A percentile compares a stretch with the other conserved stretches of the same genome.
These are phyloP conservation scores for Pogonognathellus flavescens DNA, from an alignment of 1,140 invertebrate genomes.

Conservation along the genomic window DNA sequence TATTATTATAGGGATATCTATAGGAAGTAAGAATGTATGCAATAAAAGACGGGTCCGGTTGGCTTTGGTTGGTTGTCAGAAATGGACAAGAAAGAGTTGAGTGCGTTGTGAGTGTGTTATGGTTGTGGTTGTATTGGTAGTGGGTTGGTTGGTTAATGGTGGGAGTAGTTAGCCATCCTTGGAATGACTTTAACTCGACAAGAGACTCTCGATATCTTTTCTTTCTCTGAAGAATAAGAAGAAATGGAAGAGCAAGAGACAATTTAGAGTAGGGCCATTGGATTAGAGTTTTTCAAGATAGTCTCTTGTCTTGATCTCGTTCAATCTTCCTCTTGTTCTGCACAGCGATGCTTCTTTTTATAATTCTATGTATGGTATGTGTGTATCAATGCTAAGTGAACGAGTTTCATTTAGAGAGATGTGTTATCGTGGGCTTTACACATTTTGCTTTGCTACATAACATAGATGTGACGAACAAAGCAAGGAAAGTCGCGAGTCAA, in stretches of 20 bases:
- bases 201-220: neutral
- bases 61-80: slow-evolving; percentile 32
- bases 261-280: slow-evolving; percentile 42
- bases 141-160: neutral
- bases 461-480: too few relatives aligned
- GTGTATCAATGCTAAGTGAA: too few relatives aligned
- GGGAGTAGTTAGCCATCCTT: slow-evolving; percentile 47
- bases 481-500: neutral
- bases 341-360: neutral
- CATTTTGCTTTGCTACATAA: too few relatives aligned
- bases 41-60: slow-evolving; percentile 26
- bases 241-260: slow-evolving; percentile 10
- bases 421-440: too few relatives aligned
- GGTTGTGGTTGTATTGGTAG: too few relatives aligned
- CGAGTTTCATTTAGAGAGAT: too few relatives aligned
- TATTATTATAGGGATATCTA: neutral
- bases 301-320: neutral
- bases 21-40: neutral
- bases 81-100: too few relatives aligned
- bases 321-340: neutral
- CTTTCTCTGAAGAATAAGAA: neutral
- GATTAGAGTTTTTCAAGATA: slow-evolving; percentile 31
- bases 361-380: neutral
- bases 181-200: slow-evolving; percentile 35
- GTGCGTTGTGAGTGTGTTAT: neutral